A percentile compares a stretch with the other conserved stretches of the same genome.
phyloP scores from a whole-genome alignment of 2,888 invertebrate genomes.

The Andrena hattorfiana region DNA sequence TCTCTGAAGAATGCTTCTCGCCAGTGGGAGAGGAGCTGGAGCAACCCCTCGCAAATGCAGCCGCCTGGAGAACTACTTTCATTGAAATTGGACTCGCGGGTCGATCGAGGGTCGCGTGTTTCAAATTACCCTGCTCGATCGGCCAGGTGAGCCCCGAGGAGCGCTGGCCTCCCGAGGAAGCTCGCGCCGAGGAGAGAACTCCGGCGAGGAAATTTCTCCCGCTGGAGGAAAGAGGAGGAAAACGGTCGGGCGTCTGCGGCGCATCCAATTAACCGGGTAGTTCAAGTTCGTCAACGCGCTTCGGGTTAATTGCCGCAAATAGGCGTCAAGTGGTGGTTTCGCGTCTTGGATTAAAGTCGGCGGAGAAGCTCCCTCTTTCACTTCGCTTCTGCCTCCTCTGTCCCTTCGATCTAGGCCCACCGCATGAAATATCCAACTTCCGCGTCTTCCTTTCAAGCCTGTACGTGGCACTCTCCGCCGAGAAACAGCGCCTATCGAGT shows the following conservation, averaged over 20 bases:
- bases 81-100: not conserved
- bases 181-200: constrained; percentile 16
- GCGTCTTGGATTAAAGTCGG: constrained; percentile 56
- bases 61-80: no score
- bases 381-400: constrained; percentile 21
- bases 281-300: constrained; percentile 77
- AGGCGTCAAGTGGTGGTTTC: constrained; percentile 77
- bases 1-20: no score
- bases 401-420: not conserved
- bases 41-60: not conserved
- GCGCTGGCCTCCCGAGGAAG: not conserved
- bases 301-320: constrained; percentile 77
- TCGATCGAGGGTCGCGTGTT: not conserved
- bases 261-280: constrained; percentile 68
- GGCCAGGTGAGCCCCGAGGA: constrained; percentile 1
- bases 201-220: constrained; percentile 27
- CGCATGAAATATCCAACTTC: not conserved
- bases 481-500: not conserved
- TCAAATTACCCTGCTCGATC: constrained; percentile 14
- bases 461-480: not conserved
- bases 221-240: not conserved
- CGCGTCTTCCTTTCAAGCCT: not conserved
- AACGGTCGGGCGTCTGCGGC: constrained; percentile 24
- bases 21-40: no score
- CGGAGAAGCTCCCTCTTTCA: constrained; percentile 13